Conservation (phyloP, 2,888 invertebrate species). For the Eupeodes latifasciatus region DNA sequence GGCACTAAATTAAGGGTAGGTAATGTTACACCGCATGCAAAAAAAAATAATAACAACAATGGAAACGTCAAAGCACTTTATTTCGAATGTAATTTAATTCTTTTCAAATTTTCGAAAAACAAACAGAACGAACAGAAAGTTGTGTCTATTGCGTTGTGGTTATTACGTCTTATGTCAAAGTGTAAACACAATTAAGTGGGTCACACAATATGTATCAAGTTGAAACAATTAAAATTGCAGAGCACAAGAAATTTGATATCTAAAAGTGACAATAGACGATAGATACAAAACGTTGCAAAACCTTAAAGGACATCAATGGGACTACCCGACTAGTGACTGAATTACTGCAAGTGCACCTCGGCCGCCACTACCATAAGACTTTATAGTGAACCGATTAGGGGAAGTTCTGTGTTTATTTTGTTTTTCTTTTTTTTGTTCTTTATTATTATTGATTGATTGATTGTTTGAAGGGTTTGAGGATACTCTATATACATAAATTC, state of each 20-base stretch:
- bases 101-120: neutral
- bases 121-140: neutral
- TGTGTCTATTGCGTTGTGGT: conserved; percentile 15
- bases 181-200: conserved; percentile 30
- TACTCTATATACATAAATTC: neutral
- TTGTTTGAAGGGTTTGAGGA: conserved; percentile 7
- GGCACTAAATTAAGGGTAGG: neutral
- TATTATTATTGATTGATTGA: conserved; percentile 69
- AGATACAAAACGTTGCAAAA: neutral
- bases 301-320: conserved; percentile 36
- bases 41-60: neutral
- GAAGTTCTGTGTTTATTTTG: conserved; percentile 15
- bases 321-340: conserved; percentile 40
- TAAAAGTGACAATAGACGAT: conserved; percentile 1
- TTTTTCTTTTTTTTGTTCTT: conserved; percentile 32
- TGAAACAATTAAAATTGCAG: conserved; percentile 49
- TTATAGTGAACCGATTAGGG: conserved; percentile 2
- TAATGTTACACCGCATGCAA: conserved; percentile 13
- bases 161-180: neutral
- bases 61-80: conserved; percentile 28
- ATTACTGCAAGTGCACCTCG: conserved; percentile 61
- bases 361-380: conserved; percentile 8
- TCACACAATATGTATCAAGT: neutral
- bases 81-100: neutral
- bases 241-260: conserved; percentile 18